Base-by-base conservation (phyloP, 1,140 invertebrate species). In the Ectropis grisescens region DNA sequence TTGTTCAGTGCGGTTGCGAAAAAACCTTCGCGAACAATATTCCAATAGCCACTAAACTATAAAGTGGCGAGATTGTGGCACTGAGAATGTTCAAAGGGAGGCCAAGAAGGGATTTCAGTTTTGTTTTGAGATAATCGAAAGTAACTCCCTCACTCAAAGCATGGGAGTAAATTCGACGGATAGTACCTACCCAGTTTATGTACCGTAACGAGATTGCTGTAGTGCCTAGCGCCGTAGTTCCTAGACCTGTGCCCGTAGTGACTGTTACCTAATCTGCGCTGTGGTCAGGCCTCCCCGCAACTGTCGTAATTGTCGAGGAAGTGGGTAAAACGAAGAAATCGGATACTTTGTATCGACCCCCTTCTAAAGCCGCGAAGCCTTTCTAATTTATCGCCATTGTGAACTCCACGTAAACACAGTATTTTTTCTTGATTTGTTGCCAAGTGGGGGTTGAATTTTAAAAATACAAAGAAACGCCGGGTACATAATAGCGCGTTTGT, bases 261-360 rank as follows among this genome's bases (percentile, higher is more conserved):
- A n/a, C n/a, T n/a, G n/a, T n/a, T n/a, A n/a, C n/a, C n/a, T n/a
- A n/a, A n/a, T 19, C 8, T 19, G 16, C 3, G 41, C 59, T 76
- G 68, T 55, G 71, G 71, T 70, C 67, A 57, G 54, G 38, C 51
- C 39, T 47, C 49, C 53, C 56, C 55, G 58, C 58, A 52, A 58
- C 61, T 71, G 54, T 62, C 57, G 70, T 74, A 71, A 79, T 71
- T 72, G 60, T 60, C 52, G 69, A 64, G 70, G 74, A 79, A 79
- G 59, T 72, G 66, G 70, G 68, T 67, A n/a, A 72, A 67, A 60
- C 66, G 57, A 59, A 65, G 68, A 76, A 76, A 76, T 76, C 70
- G 58, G 67, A 78, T 75, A 75, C 64, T 74, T 67, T 64, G 66
- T 75, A 64, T 70, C 64, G 50, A n/a, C 57, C 61, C 55, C 50